Evolutionary conservation across 2,888 invertebrate species (phyloP).

Genomic region (Xestia xanthographa): DNA sequence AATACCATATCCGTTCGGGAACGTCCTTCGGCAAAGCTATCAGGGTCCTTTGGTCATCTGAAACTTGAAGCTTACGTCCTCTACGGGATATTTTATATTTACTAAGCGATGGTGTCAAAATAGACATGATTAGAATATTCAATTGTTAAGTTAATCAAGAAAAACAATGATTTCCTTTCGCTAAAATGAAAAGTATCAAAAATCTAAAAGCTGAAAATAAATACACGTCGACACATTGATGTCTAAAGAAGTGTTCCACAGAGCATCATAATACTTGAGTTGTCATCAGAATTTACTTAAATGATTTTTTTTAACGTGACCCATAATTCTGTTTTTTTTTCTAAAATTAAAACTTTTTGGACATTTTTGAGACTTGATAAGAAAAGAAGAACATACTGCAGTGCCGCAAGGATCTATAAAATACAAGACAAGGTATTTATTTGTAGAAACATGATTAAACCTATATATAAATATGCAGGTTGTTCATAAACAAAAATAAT

Average conservation of each 20-base stretch:
- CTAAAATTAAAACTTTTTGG: slow-evolving; percentile 6
- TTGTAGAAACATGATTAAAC: too few species aligned
- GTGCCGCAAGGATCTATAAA: neutral
- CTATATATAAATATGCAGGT: too few species aligned
- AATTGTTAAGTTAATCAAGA: neutral
- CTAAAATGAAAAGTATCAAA: slow-evolving; percentile 45
- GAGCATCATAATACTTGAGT: too few species aligned
- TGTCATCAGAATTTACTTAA: slow-evolving; percentile 9
- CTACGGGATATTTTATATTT: slow-evolving; percentile 81
- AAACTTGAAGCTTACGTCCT: slow-evolving; percentile 79
- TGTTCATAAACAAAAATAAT: too few species aligned
- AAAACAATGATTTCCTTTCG: slow-evolving; percentile 29
- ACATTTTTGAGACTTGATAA: neutral
- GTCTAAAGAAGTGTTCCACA: neutral
- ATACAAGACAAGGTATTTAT: too few species aligned
- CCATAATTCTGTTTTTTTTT: neutral
- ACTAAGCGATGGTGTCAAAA: slow-evolving; percentile 43
- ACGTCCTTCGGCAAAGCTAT: slow-evolving; percentile 83
- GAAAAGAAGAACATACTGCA: slow-evolving; percentile 5
- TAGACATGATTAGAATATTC: slow-evolving; percentile 37
- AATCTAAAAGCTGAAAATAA: slow-evolving; percentile 14
- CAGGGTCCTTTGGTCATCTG: slow-evolving; percentile 80
- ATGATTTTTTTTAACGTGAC: neutral
- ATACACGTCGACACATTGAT: slow-evolving; percentile 12
- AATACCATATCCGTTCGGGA: slow-evolving; percentile 84